phyloP scores from a whole-genome alignment of 2,797 vertebrate species.

The Epinephelus coioides region DNA sequence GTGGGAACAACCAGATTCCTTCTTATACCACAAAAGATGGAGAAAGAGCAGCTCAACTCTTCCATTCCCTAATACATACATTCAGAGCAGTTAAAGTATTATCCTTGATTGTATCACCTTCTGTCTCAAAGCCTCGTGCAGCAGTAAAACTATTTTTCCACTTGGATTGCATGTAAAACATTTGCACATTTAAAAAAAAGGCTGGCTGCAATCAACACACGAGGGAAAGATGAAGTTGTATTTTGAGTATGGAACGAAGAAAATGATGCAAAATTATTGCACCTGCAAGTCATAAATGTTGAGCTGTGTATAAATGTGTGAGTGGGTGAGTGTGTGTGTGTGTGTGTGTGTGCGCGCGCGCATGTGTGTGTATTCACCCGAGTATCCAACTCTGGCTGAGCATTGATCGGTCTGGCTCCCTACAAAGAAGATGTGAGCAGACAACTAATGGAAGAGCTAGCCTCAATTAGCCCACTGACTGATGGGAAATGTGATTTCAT shows the following conservation, averaged over 20 bases:
- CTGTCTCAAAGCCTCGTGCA: slow-evolving; percentile 26
- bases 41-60: slow-evolving; percentile 67
- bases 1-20: slow-evolving; percentile 79
- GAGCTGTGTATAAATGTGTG: background rate
- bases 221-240: background rate
- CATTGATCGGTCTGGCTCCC: slow-evolving; percentile 75
- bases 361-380: slow-evolving; percentile 11
- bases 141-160: slow-evolving; percentile 23
- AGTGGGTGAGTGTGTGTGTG: slow-evolving; percentile 7
- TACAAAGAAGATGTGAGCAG: slow-evolving; percentile 77
- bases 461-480: slow-evolving; percentile 80
- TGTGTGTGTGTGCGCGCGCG: background rate
- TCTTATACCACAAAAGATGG: slow-evolving; percentile 72
- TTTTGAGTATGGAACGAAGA: slow-evolving; percentile 13
- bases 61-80: slow-evolving; percentile 59
- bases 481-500: slow-evolving; percentile 81
- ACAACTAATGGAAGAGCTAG: slow-evolving; percentile 77
- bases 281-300: slow-evolving; percentile 40
- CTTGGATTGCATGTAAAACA: slow-evolving; percentile 22
- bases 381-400: slow-evolving; percentile 54
- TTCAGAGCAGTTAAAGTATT: slow-evolving; percentile 48
- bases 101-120: slow-evolving; percentile 52
- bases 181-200: slow-evolving; percentile 16
- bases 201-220: slow-evolving; percentile 14
- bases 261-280: slow-evolving; percentile 41